phyloP scores from a whole-genome alignment of 2,888 invertebrate genomes.

The Ochropleura leucogaster region DNA sequence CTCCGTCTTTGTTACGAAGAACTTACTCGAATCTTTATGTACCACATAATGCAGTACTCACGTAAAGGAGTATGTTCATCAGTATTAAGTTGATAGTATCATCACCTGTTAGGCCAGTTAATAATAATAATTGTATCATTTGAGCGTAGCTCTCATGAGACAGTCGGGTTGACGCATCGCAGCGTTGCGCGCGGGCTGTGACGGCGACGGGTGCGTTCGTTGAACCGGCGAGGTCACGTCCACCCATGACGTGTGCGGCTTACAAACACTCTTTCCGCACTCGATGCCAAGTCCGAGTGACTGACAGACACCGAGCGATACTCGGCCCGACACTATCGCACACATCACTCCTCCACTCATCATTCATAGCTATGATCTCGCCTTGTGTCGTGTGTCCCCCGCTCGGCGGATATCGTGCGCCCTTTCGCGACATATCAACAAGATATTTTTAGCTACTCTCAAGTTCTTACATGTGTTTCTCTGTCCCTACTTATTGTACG shows the following conservation, averaged over 20 bases:
- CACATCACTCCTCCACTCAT: conserved; percentile 50
- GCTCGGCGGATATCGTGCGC: conserved; percentile 52
- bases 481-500: conserved; percentile 16
- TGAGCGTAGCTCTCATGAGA: conserved; percentile 70
- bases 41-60: neutral
- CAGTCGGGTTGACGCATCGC: conserved; percentile 82
- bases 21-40: neutral
- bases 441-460: conserved; percentile 52
- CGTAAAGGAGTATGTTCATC: neutral
- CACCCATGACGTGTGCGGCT: conserved; percentile 82
- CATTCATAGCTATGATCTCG: conserved; percentile 58
- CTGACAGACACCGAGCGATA: conserved; percentile 58
- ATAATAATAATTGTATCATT: conserved; percentile 59
- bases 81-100: conserved; percentile 28
- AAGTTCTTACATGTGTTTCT: conserved; percentile 34
- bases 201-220: conserved; percentile 84
- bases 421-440: conserved; percentile 55
- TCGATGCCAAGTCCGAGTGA: conserved; percentile 66
- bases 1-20: conserved; percentile 23
- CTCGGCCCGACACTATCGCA: conserved; percentile 51
- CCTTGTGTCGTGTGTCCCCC: conserved; percentile 32
- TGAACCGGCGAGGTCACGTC: conserved; percentile 90
- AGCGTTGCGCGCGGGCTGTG: conserved; percentile 78
- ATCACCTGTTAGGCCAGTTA: conserved; percentile 59
- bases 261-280: conserved; percentile 76